Conservation (phyloP, 2,113 vertebrate genomes). For the Haplochromis vanheusdeni region DNA sequence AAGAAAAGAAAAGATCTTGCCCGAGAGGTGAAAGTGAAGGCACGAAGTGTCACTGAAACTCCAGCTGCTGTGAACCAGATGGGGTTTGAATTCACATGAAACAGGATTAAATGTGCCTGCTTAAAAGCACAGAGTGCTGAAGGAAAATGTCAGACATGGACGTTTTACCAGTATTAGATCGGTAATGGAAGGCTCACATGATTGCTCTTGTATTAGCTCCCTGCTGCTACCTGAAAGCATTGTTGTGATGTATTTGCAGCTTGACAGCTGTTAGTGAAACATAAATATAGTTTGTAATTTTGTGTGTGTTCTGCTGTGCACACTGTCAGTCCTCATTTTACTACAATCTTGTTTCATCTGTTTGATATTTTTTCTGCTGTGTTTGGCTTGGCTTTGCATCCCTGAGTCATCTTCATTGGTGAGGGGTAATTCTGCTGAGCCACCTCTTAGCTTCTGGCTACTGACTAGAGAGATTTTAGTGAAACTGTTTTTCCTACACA, state of each 20-base stretch:
- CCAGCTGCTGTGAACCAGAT: background rate
- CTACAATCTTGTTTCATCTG: background rate
- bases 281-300: background rate
- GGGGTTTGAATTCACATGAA: background rate
- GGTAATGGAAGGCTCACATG: background rate
- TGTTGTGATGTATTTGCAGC: background rate
- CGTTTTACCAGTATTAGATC: background rate
- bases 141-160: background rate
- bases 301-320: background rate
- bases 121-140: background rate
- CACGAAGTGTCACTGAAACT: background rate
- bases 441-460: background rate
- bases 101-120: background rate
- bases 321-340: background rate
- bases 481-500: background rate
- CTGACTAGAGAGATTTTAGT: background rate
- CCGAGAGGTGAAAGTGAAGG: background rate
- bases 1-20: background rate
- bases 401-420: background rate
- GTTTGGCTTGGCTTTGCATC: background rate
- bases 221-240: background rate
- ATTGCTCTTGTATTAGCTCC: background rate
- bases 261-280: background rate
- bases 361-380: background rate
- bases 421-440: background rate